Conservation (phyloP, 2,888 invertebrate genomes). For the Scaptomyza polygonia region DNA sequence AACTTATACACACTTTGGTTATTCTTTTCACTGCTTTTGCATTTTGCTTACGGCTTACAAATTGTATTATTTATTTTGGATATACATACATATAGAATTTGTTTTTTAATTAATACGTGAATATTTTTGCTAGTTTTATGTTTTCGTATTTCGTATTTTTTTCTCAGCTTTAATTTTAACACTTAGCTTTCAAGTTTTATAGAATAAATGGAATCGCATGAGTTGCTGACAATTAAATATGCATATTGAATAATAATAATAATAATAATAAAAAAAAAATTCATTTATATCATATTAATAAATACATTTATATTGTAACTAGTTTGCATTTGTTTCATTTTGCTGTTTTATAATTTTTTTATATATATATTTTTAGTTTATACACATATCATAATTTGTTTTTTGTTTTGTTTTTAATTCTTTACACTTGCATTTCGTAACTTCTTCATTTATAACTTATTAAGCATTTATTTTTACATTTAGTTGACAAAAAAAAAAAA, state of each 20-base stretch:
- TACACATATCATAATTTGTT: constrained; percentile 29
- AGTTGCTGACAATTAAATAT: constrained; percentile 69
- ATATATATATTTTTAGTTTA: constrained; percentile 7
- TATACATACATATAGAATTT: constrained; percentile 16
- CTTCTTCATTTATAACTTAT: constrained; percentile 4
- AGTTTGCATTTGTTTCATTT: constrained; percentile 41
- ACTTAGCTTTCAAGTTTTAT: constrained; percentile 36
- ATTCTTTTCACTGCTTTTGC: constrained; percentile 61
- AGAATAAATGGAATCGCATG: constrained; percentile 64
- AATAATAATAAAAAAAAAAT: constrained; percentile 56
- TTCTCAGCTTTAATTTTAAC: constrained; percentile 32
- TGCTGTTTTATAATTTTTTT: constrained; percentile 8
- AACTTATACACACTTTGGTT: constrained; percentile 75
- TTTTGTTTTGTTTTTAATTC: constrained; percentile 6
- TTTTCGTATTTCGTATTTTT: constrained; percentile 4
- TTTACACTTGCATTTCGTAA: constrained; percentile 25
- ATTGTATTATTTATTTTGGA: constrained; percentile 18
- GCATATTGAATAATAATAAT: constrained; percentile 51
- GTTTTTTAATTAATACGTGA: constrained; percentile 38
- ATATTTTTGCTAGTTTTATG: constrained; percentile 65
- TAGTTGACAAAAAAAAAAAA: constrained; percentile 32
- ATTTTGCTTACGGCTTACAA: constrained; percentile 32
- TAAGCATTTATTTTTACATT: constrained; percentile 31
- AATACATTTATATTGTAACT: constrained; percentile 75
- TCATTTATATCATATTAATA: constrained; percentile 57